Conservation (phyloP, 2,888 invertebrate species). For the Autographa pulchrina region DNA sequence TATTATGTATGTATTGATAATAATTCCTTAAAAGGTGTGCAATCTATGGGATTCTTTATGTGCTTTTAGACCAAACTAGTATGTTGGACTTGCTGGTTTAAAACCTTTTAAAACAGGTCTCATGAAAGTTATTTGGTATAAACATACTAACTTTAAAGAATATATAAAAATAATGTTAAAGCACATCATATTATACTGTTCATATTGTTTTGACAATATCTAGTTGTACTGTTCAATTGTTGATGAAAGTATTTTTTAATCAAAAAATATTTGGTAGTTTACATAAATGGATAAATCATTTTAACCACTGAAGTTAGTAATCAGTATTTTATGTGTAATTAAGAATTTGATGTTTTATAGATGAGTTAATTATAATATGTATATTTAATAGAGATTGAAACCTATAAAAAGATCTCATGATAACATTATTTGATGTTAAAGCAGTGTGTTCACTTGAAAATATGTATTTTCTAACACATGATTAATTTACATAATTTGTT, state of each 20-base stretch:
- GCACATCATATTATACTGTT: slow-evolving; percentile 14
- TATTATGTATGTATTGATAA: slow-evolving; percentile 34
- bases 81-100: not conserved
- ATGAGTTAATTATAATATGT: slow-evolving; percentile 33
- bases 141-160: slow-evolving; percentile 20
- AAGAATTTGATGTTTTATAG: slow-evolving; percentile 50
- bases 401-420: slow-evolving; percentile 54
- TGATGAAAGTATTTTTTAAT: slow-evolving; percentile 36
- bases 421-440: slow-evolving; percentile 30
- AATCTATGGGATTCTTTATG: slow-evolving; percentile 44
- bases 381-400: slow-evolving; percentile 42
- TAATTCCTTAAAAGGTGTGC: slow-evolving; percentile 39
- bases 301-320: slow-evolving; percentile 43
- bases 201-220: slow-evolving; percentile 47
- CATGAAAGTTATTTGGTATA: slow-evolving; percentile 18
- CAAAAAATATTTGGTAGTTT: slow-evolving; percentile 38
- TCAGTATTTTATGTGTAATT: slow-evolving; percentile 63
- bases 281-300: slow-evolving; percentile 26
- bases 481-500: slow-evolving; percentile 43
- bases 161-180: not conserved
- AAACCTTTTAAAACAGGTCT: not conserved
- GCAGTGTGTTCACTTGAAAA: slow-evolving; percentile 25
- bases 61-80: not conserved
- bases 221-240: slow-evolving; percentile 30
- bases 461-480: slow-evolving; percentile 33